Evolutionary conservation across 2,888 invertebrate genomes (phyloP).

Genomic region (Leptopilina myrica): DNA sequence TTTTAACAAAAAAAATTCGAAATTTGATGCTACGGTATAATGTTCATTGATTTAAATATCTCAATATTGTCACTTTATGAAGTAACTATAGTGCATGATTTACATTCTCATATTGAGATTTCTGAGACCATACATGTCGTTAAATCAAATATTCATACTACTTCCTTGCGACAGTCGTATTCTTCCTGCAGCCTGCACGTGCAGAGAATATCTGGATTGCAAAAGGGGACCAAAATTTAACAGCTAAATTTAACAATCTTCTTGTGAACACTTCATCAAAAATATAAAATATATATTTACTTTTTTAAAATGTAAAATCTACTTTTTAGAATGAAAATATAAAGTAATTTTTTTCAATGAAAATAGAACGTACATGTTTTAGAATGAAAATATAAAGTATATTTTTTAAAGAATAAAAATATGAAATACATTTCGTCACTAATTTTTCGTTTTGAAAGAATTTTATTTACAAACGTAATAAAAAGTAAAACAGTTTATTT

Average conservation of each 20-base stretch:
- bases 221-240: not conserved
- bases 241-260: conserved; percentile 1
- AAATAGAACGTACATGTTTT: no score
- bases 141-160: conserved; percentile 20
- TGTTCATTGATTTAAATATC: conserved; percentile 12
- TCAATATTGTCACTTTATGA: conserved; percentile 15
- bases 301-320: no score
- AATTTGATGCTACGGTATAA: not conserved
- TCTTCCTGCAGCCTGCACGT: conserved; percentile 7
- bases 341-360: no score
- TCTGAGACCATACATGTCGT: conserved; percentile 20
- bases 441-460: no score
- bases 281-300: no score
- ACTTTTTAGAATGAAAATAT: no score
- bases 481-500: no score
- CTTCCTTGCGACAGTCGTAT: conserved; percentile 1
- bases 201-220: not conserved
- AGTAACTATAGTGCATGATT: conserved; percentile 14
- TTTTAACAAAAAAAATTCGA: not conserved
- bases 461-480: no score
- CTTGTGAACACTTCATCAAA: no score
- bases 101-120: conserved; percentile 20
- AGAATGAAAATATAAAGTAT: no score
- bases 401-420: no score
- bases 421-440: no score